Percentiles rank a stretch among this genome's conserved stretches.
These are phyloP conservation scores for Ctenochaetus hawaiiensis DNA, from an alignment of 2,797 vertebrate species.

Conservation along the genomic window DNA sequence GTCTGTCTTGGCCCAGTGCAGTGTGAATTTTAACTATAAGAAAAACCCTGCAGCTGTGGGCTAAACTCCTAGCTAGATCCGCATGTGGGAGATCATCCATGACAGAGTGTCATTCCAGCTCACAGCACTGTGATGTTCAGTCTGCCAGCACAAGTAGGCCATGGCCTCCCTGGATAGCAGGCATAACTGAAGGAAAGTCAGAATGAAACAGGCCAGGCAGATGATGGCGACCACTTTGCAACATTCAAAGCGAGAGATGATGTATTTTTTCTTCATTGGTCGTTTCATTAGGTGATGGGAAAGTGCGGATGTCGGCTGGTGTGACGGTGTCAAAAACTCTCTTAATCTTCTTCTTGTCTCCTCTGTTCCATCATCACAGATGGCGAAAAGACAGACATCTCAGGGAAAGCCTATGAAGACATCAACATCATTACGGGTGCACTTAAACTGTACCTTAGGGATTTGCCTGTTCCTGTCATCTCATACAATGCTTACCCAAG, in stretches of 20 bases:
- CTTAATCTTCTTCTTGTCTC: slow-evolving; percentile 44
- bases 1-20: slow-evolving; percentile 67
- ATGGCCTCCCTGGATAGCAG: slow-evolving; percentile 69
- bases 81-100: slow-evolving; percentile 82
- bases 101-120: slow-evolving; percentile 84
- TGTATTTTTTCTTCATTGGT: slow-evolving; percentile 41
- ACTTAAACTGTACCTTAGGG: slow-evolving; percentile 99
- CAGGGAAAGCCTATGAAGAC: slow-evolving; percentile 97
- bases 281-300: slow-evolving; percentile 25
- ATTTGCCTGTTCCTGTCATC: slow-evolving; percentile 98
- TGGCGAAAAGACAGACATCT: slow-evolving; percentile 99
- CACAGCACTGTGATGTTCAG: slow-evolving; percentile 81
- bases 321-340: slow-evolving; percentile 26
- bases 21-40: slow-evolving; percentile 74
- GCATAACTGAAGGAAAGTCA: slow-evolving; percentile 67
- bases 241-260: slow-evolving; percentile 40
- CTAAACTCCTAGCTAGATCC: slow-evolving; percentile 69
- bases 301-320: slow-evolving; percentile 56
- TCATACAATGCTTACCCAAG: slow-evolving; percentile 97
- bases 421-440: slow-evolving; percentile 99
- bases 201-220: slow-evolving; percentile 73
- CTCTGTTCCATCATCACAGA: slow-evolving; percentile 83
- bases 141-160: slow-evolving; percentile 83
- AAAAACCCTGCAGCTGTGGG: slow-evolving; percentile 68
- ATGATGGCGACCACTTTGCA: slow-evolving; percentile 64